Percentiles rank a stretch among this genome's conserved stretches.
These are phyloP conservation scores for Herpetotheres cachinnans DNA, from an alignment of 2,113 vertebrate species.

Conservation along the genomic window DNA sequence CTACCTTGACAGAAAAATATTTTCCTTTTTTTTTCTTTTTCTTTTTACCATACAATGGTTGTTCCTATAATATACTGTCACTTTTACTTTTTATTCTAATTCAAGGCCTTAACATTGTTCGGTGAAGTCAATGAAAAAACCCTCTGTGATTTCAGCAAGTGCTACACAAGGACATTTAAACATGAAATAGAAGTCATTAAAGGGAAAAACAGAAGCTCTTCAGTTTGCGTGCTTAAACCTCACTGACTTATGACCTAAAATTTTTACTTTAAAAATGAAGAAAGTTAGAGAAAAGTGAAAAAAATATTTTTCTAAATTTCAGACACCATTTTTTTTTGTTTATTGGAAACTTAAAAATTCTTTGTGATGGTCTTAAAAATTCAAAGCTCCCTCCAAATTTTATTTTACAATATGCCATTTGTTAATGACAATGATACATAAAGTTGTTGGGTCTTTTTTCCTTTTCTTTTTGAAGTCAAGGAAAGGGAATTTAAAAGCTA, in stretches of 20 bases:
- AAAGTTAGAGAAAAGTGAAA: background rate
- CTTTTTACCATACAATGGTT: background rate
- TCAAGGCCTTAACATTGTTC: background rate
- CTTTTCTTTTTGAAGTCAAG: background rate
- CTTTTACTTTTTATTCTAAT: background rate
- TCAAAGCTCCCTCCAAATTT: background rate
- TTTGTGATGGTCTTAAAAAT: background rate
- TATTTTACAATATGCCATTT: fast-evolving
- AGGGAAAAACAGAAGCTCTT: background rate
- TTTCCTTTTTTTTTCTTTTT: background rate
- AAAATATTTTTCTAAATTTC: background rate
- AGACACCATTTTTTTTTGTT: background rate
- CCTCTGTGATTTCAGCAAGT: background rate
- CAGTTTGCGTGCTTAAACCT: background rate
- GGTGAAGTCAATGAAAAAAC: background rate
- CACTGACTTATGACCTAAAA: background rate
- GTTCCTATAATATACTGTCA: background rate
- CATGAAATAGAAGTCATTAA: background rate
- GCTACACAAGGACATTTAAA: background rate
- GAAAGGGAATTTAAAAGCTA: background rate
- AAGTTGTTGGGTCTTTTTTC: fast-evolving
- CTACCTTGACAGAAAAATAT: background rate
- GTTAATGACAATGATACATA: background rate
- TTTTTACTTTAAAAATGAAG: background rate
- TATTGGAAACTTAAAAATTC: background rate